These are phyloP conservation scores for Nasonovia ribisnigri DNA, from an alignment of 2,888 invertebrate genomes.

Conservation along the genomic window DNA sequence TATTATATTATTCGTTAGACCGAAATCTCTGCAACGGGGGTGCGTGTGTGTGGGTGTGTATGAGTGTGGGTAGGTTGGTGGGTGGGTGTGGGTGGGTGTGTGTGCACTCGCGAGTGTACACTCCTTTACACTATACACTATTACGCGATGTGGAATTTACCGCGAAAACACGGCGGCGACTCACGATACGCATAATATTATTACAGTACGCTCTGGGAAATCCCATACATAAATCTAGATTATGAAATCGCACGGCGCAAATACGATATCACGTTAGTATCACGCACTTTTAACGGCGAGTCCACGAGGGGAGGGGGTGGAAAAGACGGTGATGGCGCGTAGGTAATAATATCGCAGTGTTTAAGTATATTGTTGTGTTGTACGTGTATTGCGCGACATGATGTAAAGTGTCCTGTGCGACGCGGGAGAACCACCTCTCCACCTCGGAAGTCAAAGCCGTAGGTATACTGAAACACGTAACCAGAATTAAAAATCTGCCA, in stretches of 20 bases:
- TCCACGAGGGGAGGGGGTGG: neutral
- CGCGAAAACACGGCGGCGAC: conserved; percentile 14
- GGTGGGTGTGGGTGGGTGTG: too few relatives aligned
- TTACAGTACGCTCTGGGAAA: conserved; percentile 33
- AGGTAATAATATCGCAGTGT: neutral
- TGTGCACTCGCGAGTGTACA: neutral
- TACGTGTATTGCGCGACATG: neutral
- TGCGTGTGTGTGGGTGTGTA: too few relatives aligned
- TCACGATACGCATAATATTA: neutral
- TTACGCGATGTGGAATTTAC: conserved; percentile 32
- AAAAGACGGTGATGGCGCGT: neutral
- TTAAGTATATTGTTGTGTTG: neutral
- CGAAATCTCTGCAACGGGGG: conserved; percentile 33
- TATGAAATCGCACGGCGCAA: conserved; percentile 41
- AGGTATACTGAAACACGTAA: neutral
- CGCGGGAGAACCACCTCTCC: neutral
- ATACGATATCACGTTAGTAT: conserved; percentile 4
- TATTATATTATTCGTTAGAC: conserved; percentile 49
- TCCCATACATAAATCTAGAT: conserved; percentile 59
- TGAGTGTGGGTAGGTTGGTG: neutral
- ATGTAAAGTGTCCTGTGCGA: neutral
- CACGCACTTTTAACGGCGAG: neutral
- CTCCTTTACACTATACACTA: neutral
- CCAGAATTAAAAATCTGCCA: neutral
- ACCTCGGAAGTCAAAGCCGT: neutral